Conservation (phyloP, 2,113 vertebrate genomes). For the Pelecanus crispus region DNA sequence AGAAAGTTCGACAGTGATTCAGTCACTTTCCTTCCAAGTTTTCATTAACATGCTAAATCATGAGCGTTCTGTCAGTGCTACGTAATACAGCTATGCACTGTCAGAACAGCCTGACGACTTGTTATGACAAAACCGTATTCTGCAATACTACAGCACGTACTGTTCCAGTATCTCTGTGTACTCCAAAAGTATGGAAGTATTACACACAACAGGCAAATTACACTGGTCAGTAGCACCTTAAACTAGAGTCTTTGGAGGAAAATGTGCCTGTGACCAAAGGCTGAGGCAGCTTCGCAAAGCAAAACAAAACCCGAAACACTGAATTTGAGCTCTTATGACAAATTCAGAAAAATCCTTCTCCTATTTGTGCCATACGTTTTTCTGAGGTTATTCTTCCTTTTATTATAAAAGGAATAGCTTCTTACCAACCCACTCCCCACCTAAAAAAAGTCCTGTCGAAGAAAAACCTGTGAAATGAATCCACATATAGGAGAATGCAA, state of each 20-base stretch:
- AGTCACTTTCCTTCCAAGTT: not conserved
- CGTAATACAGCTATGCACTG: not conserved
- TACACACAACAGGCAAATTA: not conserved
- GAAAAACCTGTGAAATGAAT: constrained; percentile 6
- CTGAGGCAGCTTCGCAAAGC: not conserved
- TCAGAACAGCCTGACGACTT: not conserved
- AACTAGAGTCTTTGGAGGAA: not conserved
- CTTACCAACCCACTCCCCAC: not conserved
- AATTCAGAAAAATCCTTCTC: not conserved
- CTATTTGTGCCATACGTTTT: not conserved
- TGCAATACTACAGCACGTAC: not conserved
- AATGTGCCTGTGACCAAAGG: fast-evolving
- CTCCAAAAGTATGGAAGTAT: not conserved
- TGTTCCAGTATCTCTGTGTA: not conserved
- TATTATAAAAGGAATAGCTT: not conserved
- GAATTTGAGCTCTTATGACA: not conserved
- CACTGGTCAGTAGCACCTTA: not conserved
- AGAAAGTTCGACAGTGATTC: not conserved
- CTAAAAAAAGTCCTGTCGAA: not conserved
- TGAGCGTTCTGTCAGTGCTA: not conserved
- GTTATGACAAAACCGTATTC: not conserved
- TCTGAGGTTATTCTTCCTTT: not conserved
- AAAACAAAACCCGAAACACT: not conserved
- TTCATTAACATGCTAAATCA: not conserved
- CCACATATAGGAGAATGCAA: not conserved